Percentiles rank a stretch among this genome's conserved stretches.
phyloP scores from a whole-genome alignment of 2,113 vertebrate genomes.

The Corydoras sp. region DNA sequence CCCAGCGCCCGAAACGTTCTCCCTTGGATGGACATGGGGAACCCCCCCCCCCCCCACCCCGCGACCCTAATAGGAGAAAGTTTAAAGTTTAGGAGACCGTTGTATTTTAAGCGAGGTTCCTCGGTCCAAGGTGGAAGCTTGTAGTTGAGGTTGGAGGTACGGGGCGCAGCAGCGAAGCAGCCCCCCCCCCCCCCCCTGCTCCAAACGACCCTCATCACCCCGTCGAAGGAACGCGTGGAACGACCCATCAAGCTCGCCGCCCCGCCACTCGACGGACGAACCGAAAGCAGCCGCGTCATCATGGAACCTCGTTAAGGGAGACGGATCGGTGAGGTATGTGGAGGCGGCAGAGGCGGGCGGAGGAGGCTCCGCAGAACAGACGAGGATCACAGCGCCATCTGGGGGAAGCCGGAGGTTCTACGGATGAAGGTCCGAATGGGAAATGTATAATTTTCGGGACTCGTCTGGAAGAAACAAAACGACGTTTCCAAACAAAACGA shows the following conservation, averaged over 20 bases:
- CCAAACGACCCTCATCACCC: slow-evolving; percentile 74
- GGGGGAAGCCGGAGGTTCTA: slow-evolving; percentile 9
- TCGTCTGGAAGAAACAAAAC: no score
- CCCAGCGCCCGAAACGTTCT: no score
- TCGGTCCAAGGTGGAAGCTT: slow-evolving; percentile 16
- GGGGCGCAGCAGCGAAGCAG: slow-evolving; percentile 59
- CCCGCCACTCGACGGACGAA: slow-evolving; percentile 73
- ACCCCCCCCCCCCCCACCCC: no score
- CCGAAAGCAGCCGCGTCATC: slow-evolving; percentile 75
- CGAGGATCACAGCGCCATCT: slow-evolving; percentile 21
- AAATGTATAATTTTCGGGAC: not conserved
- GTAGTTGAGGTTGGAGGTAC: slow-evolving; percentile 53
- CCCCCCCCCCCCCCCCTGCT: slow-evolving; percentile 64
- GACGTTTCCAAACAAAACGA: not conserved
- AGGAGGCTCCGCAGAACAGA: slow-evolving; percentile 35
- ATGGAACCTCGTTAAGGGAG: slow-evolving; percentile 75
- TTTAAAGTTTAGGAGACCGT: no score
- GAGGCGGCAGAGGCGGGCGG: slow-evolving; percentile 49
- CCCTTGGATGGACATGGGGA: no score
- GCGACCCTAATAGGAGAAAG: no score
- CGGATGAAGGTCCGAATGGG: not conserved
- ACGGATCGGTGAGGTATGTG: slow-evolving; percentile 60
- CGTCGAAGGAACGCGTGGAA: slow-evolving; percentile 71
- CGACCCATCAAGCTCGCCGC: slow-evolving; percentile 65
- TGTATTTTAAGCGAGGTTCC: not conserved